Evolutionary conservation across 2,888 invertebrate genomes (phyloP), one percentile per base, ranked within the genome.

Genomic region (Meta bourneti): DNA sequence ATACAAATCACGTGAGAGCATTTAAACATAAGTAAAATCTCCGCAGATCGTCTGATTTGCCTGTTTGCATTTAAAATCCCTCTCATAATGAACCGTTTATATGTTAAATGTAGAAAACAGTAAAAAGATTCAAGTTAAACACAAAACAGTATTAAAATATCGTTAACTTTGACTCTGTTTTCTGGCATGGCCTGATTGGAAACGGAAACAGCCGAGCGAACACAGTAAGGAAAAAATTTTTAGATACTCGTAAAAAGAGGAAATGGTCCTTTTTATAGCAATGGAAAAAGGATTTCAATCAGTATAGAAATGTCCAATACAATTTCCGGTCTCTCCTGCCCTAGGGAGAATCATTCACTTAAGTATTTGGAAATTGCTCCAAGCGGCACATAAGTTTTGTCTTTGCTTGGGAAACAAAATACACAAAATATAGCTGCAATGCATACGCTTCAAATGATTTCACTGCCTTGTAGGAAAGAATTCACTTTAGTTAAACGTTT

Each of bases 271-370:
- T 34, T 34, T 34, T 13, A 61, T 13, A 61, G 61, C 61, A 61
- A 16, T 61, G 61, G 61, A 61, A 61, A 61, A 34, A 9, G 9
- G 61, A 61, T 61, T 61, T 61, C 61, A 61, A 61, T 61, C 61
- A 61, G 61, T 61, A 61, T 61, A 61, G 61, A 61, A 61, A 61
- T 61, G 61, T 61, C 61, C 61, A 61, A 61, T 61, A 61, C 61
- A 61, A 61, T 61, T 61, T 61, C 61, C 61, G 11, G 61, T 9
- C 61, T 16, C 61, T 61, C 61, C 8, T 16, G 61, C 61, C 61
- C 16, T 5, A 61, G 61, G 61, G 61, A 61, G 16, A 61, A 61
- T 61, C 61, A 61, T 61, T 61, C 61, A 61, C 61, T 61, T 61
- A 61, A 61, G 61, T 61, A 61, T 61, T 61, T 61, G 61, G 61